These are phyloP conservation scores for Ciona savignyi DNA, from an alignment of 23 tunicate species.

Conservation along the genomic window DNA sequence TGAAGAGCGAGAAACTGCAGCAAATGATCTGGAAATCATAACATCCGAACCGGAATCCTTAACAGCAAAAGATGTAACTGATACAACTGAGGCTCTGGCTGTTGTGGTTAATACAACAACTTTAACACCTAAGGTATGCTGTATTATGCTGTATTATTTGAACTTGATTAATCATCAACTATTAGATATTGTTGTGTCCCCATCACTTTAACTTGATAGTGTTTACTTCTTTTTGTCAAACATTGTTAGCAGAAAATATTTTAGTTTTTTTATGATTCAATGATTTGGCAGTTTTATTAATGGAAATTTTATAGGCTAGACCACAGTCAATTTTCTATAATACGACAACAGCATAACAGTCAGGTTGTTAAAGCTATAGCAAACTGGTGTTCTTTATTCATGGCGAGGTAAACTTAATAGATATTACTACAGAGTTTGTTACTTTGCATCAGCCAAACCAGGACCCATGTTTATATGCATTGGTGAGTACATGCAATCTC, in stretches of 20 bases:
- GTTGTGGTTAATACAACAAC: slow-evolving; percentile 19
- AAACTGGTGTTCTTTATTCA: too few species aligned
- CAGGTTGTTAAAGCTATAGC: too few species aligned
- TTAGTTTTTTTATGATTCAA: neutral
- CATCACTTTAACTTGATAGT: neutral
- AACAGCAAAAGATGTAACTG: slow-evolving; percentile 16
- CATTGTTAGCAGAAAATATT: neutral
- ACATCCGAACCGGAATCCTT: slow-evolving; percentile 32
- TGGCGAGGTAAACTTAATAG: too few species aligned
- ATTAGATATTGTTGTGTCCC: neutral
- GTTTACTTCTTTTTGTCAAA: neutral
- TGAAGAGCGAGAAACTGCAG: slow-evolving; percentile 3
- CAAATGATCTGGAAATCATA: slow-evolving; percentile 39
- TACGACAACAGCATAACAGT: too few species aligned
- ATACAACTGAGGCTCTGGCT: slow-evolving; percentile 8
- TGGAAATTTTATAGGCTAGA: neutral
- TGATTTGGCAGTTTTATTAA: neutral
- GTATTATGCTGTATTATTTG: neutral
- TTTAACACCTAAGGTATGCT: slow-evolving; percentile 15
- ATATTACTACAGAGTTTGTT: too few species aligned
- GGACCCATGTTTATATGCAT: too few species aligned
- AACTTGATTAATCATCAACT: too few species aligned
- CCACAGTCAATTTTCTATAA: too few species aligned
- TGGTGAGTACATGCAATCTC: too few species aligned
- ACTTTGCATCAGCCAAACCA: too few species aligned